A percentile compares a stretch with the other conserved stretches of the same genome.
Evolutionary conservation across 2,113 vertebrate genomes (phyloP).

Genomic region (Donacobius atricapilla): DNA sequence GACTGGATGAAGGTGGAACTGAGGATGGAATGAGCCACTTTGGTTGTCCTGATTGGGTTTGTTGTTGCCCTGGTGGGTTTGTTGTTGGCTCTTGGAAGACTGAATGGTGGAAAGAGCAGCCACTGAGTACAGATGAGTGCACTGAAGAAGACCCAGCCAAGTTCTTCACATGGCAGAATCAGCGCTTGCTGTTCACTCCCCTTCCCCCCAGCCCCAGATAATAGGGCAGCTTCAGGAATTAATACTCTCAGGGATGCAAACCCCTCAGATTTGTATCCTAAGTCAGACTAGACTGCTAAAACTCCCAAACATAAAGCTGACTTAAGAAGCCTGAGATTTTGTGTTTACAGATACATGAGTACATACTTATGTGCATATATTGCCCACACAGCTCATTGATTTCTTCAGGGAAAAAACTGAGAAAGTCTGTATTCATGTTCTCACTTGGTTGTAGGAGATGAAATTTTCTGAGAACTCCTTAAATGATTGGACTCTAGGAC

Average conservation of each 20-base stretch:
- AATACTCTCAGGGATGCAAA: background rate
- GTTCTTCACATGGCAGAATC: background rate
- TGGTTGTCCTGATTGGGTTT: background rate
- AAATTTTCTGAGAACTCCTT: background rate
- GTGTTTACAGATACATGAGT: background rate
- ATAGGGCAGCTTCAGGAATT: background rate
- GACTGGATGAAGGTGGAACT: background rate
- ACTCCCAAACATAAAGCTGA: background rate
- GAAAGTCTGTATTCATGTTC: background rate
- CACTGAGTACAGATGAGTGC: rapidly evolving
- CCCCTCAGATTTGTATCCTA: background rate
- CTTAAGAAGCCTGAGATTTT: background rate
- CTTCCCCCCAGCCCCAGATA: background rate
- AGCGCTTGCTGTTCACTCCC: background rate
- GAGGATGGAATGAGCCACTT: background rate
- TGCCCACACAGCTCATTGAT: background rate
- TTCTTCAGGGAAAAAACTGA: background rate
- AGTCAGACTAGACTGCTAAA: background rate
- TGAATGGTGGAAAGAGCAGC: background rate
- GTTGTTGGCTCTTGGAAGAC: background rate
- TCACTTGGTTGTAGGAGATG: background rate
- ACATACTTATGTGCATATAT: rapidly evolving
- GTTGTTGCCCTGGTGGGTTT: background rate
- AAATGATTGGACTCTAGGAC: background rate
- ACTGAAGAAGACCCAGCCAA: background rate